Evolutionary conservation across 2,113 vertebrate genomes (phyloP), one percentile per base, ranked within the genome.

Genomic region (Lepus americanus): DNA sequence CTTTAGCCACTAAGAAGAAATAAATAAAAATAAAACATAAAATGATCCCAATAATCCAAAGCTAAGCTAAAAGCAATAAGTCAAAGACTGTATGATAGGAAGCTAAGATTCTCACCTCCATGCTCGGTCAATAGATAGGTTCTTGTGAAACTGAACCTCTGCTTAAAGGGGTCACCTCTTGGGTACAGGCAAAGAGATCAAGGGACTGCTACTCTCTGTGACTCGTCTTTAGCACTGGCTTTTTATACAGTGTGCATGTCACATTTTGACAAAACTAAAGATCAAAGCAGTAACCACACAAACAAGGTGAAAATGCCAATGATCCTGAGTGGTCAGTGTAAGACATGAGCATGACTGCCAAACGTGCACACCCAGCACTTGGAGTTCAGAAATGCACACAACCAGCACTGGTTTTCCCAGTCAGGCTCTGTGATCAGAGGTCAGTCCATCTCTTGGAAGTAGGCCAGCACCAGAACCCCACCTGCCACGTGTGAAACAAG

Each of bases 381-480:
- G 13, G 51, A 27, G 39, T 67, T 91, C 69, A 63, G 78, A 88
- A 94, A 80, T 27, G 51, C 66, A 74, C 51, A 91, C 59, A 91
- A 16, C n/a, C 59, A 76, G 2, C 64, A 20, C 78, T 84, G 29
- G 39, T 53, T 70, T 70, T 76, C 39, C 79, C 59, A 44, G 17
- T 72, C 7, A n/a, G 49, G 73, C 3, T 53, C 78, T 33, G 29
- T 5, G 9, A 31, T 16, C 77, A 83, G 77, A 90, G n/a, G 44
- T 55, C 90, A 72, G 20, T 16, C 44, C 70, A 3, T 44, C 33
- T 39, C 87, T 64, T 44, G 74, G 33, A 77, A 94, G 76, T 39
- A 33, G 0, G 2, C 20, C 73, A 44, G 39, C n/a, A 4, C 29
- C 44, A 19, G 29, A 74, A 51, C 36, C 55, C 76, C 14, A 14